Evolutionary conservation across 2,113 vertebrate species (phyloP).

Genomic region (Aplodontia rufa): DNA sequence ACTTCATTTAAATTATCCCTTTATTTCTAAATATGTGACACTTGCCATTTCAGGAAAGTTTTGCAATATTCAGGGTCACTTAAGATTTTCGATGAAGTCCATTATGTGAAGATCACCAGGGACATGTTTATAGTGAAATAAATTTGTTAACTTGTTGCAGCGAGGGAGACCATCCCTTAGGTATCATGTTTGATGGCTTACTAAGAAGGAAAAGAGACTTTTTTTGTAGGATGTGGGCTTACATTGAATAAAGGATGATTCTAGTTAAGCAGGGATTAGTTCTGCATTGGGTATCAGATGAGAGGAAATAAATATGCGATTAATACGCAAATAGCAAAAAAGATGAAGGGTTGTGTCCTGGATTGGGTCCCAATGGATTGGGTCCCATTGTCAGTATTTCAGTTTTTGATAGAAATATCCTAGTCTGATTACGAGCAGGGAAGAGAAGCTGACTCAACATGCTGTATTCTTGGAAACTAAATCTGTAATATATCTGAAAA

Average conservation of each 20-base stretch:
- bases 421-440: neutral
- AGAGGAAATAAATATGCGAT: neutral
- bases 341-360: neutral
- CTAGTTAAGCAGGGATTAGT: neutral
- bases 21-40: neutral
- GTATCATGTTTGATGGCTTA: neutral
- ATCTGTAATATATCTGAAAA: neutral
- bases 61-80: neutral
- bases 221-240: accelerated
- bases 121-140: neutral
- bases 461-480: neutral
- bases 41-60: neutral
- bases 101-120: neutral
- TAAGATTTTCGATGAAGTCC: neutral
- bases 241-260: neutral
- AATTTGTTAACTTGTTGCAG: neutral
- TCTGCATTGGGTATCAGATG: neutral
- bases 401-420: neutral
- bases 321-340: neutral
- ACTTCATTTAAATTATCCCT: neutral
- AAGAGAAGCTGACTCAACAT: neutral
- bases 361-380: too few relatives aligned
- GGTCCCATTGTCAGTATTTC: neutral
- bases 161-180: too few relatives aligned
- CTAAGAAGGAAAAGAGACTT: neutral